Evolutionary conservation across 1,140 invertebrate species (phyloP), one percentile per base, ranked within the genome.

Genomic region (Choristoneura fumiferana): DNA sequence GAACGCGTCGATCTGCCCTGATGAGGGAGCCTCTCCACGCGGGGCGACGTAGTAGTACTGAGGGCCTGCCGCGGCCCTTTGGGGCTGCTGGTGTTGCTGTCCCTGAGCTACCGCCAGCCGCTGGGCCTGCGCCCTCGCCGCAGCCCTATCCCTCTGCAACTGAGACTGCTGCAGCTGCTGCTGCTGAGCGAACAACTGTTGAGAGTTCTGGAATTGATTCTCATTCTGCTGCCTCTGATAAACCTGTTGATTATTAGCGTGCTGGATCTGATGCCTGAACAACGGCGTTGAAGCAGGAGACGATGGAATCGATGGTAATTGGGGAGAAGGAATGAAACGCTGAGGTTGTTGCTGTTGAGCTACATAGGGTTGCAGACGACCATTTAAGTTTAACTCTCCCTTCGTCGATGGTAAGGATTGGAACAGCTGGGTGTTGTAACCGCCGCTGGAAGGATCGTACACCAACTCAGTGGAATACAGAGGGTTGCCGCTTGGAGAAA

Each of bases 1-100:
- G 86, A 95, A 96, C 35, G 95, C 94, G 76, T 95, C 95, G 72
- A 96, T 95, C 75, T 95, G 95, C 13, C 94, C 93, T 29, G 90
- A 87, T 6, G 93, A 90, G n/a, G 89, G 78, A 2, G 92, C 89
- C 49, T 90, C 87, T 2, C 89, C 84, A 56, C 86, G 69, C 0
- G 92, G 91, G 3, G 91, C 89, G 34, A 94, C 91, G 78, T 93
- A 95, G 74, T 95, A 95, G 76, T 92, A 94, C 39, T 92, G 90
- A 6, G 81, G 83, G 15, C 87, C 85, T 3, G 86, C 78, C 4
- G 58, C 18, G 81, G 79, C 45, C 86, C 56, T 57, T 74, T 71
- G 67, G 13, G 81, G 73, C 39, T 29, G 74, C 49, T 79, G 74
- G 60, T 78, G 90, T 65, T 78, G 89, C 71, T 92, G 90, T 9